Conservation (phyloP, 2,113 vertebrate genomes). For the Xenotilapia longispinis region DNA sequence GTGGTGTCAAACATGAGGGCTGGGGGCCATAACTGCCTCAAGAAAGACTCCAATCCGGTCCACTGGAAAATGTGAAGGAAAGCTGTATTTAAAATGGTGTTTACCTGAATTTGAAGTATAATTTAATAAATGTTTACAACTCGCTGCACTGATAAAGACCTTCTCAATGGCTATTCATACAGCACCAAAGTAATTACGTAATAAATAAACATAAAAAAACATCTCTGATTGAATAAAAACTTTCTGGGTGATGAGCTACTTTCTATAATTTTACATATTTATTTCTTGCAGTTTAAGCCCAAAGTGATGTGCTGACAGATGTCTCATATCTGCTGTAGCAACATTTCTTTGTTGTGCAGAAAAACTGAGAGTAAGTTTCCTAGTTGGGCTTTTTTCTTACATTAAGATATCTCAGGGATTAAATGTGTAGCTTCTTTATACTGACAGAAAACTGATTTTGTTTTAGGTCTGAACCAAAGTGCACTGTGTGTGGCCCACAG, state of each 20-base stretch:
- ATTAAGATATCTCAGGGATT: not conserved
- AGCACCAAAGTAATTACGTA: fast-evolving
- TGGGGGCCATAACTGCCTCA: not conserved
- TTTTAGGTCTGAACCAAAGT: not conserved
- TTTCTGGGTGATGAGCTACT: not conserved
- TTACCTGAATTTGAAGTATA: not conserved
- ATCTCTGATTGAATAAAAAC: not conserved
- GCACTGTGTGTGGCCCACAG: not conserved
- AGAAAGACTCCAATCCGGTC: not conserved
- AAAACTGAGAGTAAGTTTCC: not conserved
- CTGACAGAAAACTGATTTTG: not conserved
- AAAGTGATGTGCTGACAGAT: not conserved
- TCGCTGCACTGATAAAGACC: not conserved
- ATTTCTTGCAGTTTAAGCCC: not conserved
- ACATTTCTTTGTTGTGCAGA: not conserved
- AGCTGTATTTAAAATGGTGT: not conserved
- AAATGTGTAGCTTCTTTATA: fast-evolving
- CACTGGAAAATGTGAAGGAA: not conserved
- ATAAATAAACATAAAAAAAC: not conserved
- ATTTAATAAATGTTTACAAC: not conserved
- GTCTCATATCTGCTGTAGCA: fast-evolving
- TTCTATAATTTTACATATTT: not conserved
- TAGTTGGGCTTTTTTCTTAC: fast-evolving
- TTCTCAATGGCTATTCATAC: not conserved
- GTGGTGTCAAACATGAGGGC: not conserved